Evolutionary conservation across 35 echinoderm and acorn worm genomes (phyloP).

Genomic region (Amphiura filiformis): DNA sequence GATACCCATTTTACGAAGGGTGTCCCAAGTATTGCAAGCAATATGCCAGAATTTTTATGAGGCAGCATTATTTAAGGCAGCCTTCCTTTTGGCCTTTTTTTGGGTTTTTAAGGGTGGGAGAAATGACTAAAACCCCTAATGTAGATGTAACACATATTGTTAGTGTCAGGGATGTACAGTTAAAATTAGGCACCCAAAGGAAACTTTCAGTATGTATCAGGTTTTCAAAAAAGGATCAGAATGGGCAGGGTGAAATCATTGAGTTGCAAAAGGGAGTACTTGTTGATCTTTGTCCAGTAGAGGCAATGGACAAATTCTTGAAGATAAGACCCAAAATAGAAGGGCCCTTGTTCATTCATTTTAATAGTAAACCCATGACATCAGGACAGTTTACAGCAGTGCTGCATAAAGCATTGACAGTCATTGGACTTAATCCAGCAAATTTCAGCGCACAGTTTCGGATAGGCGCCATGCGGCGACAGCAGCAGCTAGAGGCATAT

Average conservation of each 20-base stretch:
- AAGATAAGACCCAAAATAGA: neutral
- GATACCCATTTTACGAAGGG: neutral
- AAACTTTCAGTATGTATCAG: neutral
- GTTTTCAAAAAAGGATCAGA: neutral
- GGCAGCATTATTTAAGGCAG: neutral
- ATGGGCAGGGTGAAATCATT: neutral
- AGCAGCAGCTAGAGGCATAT: neutral
- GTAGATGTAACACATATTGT: neutral
- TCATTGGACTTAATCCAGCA: neutral
- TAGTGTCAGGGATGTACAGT: neutral
- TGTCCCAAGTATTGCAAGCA: neutral
- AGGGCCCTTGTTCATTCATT: neutral
- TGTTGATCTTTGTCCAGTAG: neutral
- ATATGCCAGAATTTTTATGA: neutral
- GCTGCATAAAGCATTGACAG: neutral
- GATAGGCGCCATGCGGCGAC: neutral
- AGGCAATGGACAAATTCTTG: neutral
- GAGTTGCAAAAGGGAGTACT: neutral
- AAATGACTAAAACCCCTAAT: neutral
- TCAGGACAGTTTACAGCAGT: neutral
- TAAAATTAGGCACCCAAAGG: neutral
- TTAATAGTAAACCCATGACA: neutral
- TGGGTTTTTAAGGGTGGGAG: neutral
- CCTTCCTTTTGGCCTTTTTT: neutral
- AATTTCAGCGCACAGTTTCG: neutral